These are phyloP conservation scores for Gambelia wislizenii DNA, from an alignment of 2,797 vertebrate genomes.

Conservation along the genomic window DNA sequence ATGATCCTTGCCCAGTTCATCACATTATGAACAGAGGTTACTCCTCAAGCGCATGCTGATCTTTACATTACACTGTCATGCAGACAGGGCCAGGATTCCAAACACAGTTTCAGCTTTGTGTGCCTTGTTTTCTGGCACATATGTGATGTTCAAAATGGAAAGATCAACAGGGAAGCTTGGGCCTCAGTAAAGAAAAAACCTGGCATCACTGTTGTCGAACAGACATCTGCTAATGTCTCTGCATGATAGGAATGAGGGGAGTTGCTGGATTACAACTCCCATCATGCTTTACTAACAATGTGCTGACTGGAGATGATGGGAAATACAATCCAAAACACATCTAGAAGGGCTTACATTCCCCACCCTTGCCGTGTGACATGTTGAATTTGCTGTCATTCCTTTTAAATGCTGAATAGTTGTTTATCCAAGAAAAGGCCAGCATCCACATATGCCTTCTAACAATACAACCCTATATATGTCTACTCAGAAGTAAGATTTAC, in stretches of 20 bases:
- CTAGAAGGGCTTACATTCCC: neutral
- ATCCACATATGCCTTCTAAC: neutral
- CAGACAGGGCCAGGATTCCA: neutral
- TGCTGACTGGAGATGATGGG: neutral
- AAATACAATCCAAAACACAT: neutral
- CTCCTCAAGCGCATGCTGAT: neutral
- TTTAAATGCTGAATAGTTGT: neutral
- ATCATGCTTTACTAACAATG: neutral
- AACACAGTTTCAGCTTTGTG: neutral
- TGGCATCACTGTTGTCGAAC: neutral
- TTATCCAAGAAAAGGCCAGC: neutral
- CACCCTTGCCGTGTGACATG: neutral
- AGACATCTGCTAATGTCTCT: neutral
- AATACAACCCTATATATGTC: no score
- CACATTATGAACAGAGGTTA: neutral
- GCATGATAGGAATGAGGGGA: neutral
- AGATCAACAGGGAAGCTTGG: neutral
- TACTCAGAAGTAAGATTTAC: neutral
- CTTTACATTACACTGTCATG: neutral
- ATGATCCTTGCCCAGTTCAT: constrained; percentile 16
- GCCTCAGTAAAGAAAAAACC: neutral
- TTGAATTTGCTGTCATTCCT: neutral
- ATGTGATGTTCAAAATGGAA: neutral
- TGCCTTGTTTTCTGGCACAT: neutral
- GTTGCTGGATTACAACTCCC: neutral